Evolutionary conservation across 37 sponge, comb jelly and placozoan species (phyloP), one percentile per base, ranked within the genome.

Genomic region (Beroe forskalii): DNA sequence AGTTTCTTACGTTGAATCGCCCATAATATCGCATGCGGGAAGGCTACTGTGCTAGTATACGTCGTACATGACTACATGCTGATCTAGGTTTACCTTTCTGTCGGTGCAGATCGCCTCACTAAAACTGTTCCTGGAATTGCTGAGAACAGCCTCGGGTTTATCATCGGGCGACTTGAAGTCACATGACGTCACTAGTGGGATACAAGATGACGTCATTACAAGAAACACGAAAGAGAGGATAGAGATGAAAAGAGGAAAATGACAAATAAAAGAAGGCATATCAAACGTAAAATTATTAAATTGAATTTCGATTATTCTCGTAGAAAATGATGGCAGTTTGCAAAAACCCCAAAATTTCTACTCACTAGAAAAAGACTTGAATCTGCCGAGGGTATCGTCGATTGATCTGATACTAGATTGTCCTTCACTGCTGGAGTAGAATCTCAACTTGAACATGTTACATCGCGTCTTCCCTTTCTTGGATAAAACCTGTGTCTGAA

Each of bases 381-480:
- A 32, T 28, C 72, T 33, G 20, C 33, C 27, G 72, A 69, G 32
- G 17, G 27, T 27, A 19, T 69, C 72, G 39, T 69, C 72, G 38
- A 69, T 32, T 4, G 72, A 69, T 69, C 32, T 69, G 72, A 69
- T 17, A 33, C 72, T 69, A 37, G 33, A 32, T 25, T 69, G 72
- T 69, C 72, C 72, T 17, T 69, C 72, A 37, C 72, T 69, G 39
- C 72, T 69, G 19, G 72, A 69, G 72, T 69, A 69, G 38, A 69
- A 69, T 37, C 72, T 25, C 37, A 69, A 37, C 32, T 69, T 69
- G 32, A 69, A 69, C 33, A 32, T 32, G 38, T 32, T 69, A 48
- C 55, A 48, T 19, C 72, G 72, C 17, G 72, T 32, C 39, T 69
- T 69, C 17, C 72, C 72, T 17, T 69, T 69, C 55, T 48, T 48